Base-by-base conservation (phyloP, 2,888 invertebrate species). In the Ennomos fuscantarius region DNA sequence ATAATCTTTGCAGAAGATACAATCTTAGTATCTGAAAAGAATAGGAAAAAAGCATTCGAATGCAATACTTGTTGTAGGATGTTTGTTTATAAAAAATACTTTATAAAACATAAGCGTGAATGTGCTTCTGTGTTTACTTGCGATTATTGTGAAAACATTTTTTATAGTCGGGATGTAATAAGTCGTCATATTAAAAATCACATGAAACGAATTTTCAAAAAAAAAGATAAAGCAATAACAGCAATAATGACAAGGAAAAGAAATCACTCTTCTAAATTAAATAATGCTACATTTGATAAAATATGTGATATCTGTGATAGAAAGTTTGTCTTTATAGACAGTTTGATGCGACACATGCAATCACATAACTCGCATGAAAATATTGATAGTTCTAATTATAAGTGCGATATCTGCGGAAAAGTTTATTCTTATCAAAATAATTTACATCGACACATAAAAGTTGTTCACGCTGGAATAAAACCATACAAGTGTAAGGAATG, bases 381-480 rank as follows among this genome's bases (percentile, higher is more conserved):
- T 13, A 9, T 1, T 44, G 13, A 10, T 44, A 44, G 15, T 10
- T 11, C 32, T 44, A 10, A 5, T 44, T 34, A 34, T 10, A 11
- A 9, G 8, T 44, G 44, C 2, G 10, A 10, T 12, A 34, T 44
- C 1, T 44, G 44, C 34, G 44, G 34, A 44, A 31, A 44, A 12
- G 8, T 13, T 13, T 44, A 34, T 44, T 10, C 34, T 13, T 8
- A 2, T 9, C 9, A 9, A 12, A 34, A 34, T 11, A 15, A 10
- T 13, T 33, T 44, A 9, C 10, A 9, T 9, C 33, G 44, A 13
- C 44, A 44, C 34, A 6, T 34, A 44, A 9, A 33, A 34, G 34
- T 34, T 34, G 44, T 34, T 44, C 44, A 44, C 33, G 44, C 9
- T 6, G 12, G 13, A 13, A 44, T 13, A 8, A 44, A 44, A 43